Evolutionary conservation across 2,888 invertebrate species (phyloP).

Genomic region (Nemotelus pantherinus): DNA sequence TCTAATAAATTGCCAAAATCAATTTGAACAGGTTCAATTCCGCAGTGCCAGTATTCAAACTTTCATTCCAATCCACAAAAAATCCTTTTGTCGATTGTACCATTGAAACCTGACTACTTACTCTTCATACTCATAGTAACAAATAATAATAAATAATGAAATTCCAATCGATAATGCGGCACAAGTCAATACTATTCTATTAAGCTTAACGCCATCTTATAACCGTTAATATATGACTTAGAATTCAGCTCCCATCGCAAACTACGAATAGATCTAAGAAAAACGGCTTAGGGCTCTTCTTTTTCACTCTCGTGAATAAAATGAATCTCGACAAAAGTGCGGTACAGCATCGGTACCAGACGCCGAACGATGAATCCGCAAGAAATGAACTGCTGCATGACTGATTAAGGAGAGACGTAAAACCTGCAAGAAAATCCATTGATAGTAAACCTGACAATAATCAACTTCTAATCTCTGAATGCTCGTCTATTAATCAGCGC

Average conservation of each 20-base stretch:
- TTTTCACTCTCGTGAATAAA: neutral
- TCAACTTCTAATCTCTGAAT: constrained; percentile 44
- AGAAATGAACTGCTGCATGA: constrained; percentile 35
- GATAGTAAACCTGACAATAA: constrained; percentile 44
- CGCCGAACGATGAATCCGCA: neutral
- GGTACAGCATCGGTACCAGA: neutral
- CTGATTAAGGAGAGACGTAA: constrained; percentile 39
- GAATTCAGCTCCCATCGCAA: constrained; percentile 30
- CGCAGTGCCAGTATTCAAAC: no score
- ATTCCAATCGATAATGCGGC: constrained; percentile 29
- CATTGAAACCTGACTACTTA: no score
- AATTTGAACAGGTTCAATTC: no score
- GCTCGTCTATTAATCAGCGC: constrained; percentile 42
- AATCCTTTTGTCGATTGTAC: no score
- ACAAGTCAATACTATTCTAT: constrained; percentile 37
- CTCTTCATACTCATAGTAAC: no score
- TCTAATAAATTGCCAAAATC: no score
- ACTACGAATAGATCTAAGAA: neutral
- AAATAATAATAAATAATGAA: constrained; percentile 14
- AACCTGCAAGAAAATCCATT: constrained; percentile 36
- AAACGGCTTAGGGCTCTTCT: constrained; percentile 18
- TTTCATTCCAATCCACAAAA: no score
- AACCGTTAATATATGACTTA: constrained; percentile 22
- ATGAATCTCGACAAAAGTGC: no score
- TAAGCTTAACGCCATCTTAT: constrained; percentile 38